A percentile compares a stretch with the other conserved stretches of the same genome.
phyloP scores from a whole-genome alignment of 1,140 invertebrate genomes.

The Radopholus similis region DNA sequence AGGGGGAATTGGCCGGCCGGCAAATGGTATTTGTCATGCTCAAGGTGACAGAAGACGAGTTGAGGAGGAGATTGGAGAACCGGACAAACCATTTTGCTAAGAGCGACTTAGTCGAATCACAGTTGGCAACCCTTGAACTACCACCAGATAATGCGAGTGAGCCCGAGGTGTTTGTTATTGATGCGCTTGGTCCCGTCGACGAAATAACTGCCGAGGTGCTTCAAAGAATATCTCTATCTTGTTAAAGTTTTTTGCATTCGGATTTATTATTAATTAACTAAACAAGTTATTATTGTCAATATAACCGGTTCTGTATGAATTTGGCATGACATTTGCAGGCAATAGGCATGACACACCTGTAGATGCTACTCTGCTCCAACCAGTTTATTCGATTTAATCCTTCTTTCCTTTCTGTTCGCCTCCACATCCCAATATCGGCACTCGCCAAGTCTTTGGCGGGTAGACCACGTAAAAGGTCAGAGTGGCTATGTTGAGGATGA shows the following conservation, averaged over 20 bases:
- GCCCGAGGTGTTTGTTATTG: not conserved
- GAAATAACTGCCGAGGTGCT: not conserved
- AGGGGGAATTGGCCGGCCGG: not conserved
- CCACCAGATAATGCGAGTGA: slow-evolving; percentile 4
- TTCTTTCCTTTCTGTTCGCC: slow-evolving; percentile 4
- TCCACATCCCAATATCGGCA: slow-evolving; percentile 51
- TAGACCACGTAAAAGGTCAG: slow-evolving; percentile 51
- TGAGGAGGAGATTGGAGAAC: not conserved
- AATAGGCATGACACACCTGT: no score
- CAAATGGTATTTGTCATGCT: slow-evolving; percentile 7
- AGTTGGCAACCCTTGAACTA: slow-evolving; percentile 1
- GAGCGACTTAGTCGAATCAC: slow-evolving; percentile 3
- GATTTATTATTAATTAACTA: no score
- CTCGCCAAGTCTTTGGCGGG: slow-evolving; percentile 57
- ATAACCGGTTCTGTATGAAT: no score
- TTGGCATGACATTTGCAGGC: no score
- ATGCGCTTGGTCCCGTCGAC: not conserved
- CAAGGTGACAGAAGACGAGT: not conserved
- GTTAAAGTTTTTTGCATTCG: no score
- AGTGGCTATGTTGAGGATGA: slow-evolving; percentile 50
- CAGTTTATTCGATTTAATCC: not conserved
- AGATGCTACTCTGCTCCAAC: no score
- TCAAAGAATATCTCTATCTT: not conserved
- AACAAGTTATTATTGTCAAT: no score
- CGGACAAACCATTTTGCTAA: slow-evolving; percentile 15